phyloP scores from a whole-genome alignment of 2,113 vertebrate species.

The Caretta caretta region DNA sequence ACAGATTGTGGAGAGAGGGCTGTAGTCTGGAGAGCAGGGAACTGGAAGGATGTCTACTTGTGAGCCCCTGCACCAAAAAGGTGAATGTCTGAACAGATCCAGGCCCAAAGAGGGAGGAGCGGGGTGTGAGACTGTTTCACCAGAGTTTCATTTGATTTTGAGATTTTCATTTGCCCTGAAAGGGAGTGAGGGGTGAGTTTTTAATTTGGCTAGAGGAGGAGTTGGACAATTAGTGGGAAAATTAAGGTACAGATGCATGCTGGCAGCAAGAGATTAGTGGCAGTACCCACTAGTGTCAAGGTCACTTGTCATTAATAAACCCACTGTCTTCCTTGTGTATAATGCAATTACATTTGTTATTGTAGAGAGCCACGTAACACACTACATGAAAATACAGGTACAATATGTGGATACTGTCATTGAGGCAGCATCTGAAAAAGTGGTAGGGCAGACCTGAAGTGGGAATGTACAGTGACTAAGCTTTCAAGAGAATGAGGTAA shows the following conservation, averaged over 20 bases:
- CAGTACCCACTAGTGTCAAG: neutral
- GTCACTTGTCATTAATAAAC: slow-evolving; percentile 1
- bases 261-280: slow-evolving; percentile 34
- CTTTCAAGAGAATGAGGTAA: fast-evolving
- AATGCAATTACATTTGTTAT: neutral
- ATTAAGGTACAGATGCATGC: neutral
- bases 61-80: neutral
- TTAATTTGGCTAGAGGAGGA: slow-evolving; percentile 30
- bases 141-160: neutral
- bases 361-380: neutral
- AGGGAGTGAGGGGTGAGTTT: neutral
- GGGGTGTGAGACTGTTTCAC: slow-evolving; percentile 27
- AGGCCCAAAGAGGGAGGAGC: neutral
- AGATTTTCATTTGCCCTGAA: slow-evolving; percentile 32
- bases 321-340: neutral
- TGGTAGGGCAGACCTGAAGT: neutral
- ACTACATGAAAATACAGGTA: neutral
- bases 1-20: neutral
- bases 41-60: neutral
- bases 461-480: neutral
- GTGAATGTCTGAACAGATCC: neutral
- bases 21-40: neutral
- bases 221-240: slow-evolving; percentile 19
- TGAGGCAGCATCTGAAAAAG: neutral
- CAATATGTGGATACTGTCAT: neutral